These are phyloP conservation scores for Dicentrarchus labrax DNA, from an alignment of 2,113 vertebrate species.

Conservation along the genomic window DNA sequence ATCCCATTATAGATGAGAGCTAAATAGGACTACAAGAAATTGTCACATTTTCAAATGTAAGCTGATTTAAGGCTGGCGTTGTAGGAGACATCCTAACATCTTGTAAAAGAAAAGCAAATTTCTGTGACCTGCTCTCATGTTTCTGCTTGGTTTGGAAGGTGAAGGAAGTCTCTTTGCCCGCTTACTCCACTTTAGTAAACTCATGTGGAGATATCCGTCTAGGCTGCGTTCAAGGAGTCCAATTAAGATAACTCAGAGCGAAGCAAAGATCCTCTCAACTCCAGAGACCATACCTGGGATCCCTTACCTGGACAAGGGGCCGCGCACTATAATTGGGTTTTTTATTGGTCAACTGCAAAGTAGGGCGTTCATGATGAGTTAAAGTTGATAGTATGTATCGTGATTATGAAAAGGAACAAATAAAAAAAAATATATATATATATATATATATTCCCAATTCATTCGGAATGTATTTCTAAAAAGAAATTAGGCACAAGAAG, in stretches of 20 bases:
- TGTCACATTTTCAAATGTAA: background rate
- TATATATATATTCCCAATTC: too few species aligned
- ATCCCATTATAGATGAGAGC: background rate
- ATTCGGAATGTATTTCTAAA: background rate
- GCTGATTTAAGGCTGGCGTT: background rate
- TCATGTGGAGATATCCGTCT: background rate
- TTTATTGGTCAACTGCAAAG: background rate
- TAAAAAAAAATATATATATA: background rate
- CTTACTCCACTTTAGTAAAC: background rate
- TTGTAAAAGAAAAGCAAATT: background rate
- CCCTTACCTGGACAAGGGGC: conserved; percentile 49
- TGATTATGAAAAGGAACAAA: too few species aligned
- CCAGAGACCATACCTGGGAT: conserved; percentile 58
- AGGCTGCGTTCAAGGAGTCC: conserved; percentile 30
- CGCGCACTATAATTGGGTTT: background rate
- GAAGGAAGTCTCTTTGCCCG: conserved; percentile 4
- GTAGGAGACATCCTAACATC: too few species aligned
- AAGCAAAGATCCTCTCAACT: conserved; percentile 20
- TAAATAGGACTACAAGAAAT: background rate
- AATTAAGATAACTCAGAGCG: conserved; percentile 28
- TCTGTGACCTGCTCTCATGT: background rate
- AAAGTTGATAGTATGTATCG: background rate
- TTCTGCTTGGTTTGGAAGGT: background rate
- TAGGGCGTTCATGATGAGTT: background rate
- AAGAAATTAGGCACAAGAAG: background rate